Conservation (phyloP, 2,113 vertebrate genomes). For the Apistogramma diplotaenia region DNA sequence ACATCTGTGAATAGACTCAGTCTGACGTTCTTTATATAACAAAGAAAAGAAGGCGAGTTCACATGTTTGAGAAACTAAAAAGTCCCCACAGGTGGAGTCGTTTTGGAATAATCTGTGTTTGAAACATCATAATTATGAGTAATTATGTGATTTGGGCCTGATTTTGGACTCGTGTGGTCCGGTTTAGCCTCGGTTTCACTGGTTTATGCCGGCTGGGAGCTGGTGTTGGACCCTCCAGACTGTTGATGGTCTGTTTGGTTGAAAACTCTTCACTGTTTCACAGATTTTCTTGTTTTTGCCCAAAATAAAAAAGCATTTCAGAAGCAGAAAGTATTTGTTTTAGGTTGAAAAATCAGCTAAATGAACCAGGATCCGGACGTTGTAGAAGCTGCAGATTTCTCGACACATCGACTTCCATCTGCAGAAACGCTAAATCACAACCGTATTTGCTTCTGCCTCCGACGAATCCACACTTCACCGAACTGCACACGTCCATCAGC, state of each 20-base stretch:
- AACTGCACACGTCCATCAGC: constrained; percentile 47
- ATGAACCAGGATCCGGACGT: background rate
- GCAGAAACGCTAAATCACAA: background rate
- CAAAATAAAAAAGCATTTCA: background rate
- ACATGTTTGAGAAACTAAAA: background rate
- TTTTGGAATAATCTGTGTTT: background rate
- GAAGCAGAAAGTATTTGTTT: background rate
- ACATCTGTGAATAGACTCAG: background rate
- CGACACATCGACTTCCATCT: background rate
- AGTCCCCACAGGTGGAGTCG: background rate
- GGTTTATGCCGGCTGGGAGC: background rate
- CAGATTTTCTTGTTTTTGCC: background rate
- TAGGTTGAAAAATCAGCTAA: background rate
- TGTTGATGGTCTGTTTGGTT: background rate
- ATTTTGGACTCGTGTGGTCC: background rate
- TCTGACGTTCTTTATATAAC: background rate
- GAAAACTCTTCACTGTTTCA: background rate
- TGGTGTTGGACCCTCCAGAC: background rate
- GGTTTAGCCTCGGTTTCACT: background rate
- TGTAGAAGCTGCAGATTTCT: background rate
- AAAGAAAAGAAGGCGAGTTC: background rate
- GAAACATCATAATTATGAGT: background rate
- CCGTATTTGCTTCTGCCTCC: background rate
- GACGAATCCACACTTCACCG: background rate
- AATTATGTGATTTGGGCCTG: background rate